These are phyloP conservation scores for Halisarca cf. caerulea DNA, from an alignment of 37 sponge, comb jelly and placozoan genomes.

Conservation along the genomic window DNA sequence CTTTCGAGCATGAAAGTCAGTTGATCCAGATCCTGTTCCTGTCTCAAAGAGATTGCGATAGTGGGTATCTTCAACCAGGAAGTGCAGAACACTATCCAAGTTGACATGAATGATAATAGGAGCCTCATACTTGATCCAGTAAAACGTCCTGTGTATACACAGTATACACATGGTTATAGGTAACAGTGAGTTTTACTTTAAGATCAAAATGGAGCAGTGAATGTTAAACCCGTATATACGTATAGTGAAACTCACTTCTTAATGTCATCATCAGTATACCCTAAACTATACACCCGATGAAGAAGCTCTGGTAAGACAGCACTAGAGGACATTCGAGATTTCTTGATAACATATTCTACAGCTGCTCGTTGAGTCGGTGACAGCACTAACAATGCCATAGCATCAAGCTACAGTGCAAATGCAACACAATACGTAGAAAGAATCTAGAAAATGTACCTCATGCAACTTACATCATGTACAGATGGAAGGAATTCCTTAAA, in stretches of 20 bases:
- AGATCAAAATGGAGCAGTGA: not conserved
- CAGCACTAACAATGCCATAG: slow-evolving; percentile 53
- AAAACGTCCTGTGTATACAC: slow-evolving; percentile 38
- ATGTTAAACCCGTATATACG: not conserved
- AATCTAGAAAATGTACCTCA: too few species aligned
- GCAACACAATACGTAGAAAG: too few species aligned
- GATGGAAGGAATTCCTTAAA: slow-evolving; percentile 73
- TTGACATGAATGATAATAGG: slow-evolving; percentile 80
- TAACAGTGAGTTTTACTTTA: not conserved
- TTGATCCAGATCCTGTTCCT: slow-evolving; percentile 47
- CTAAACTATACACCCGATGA: slow-evolving; percentile 34
- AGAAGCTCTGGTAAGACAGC: slow-evolving; percentile 24
- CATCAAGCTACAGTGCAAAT: slow-evolving; percentile 63
- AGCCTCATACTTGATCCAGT: slow-evolving; percentile 66
- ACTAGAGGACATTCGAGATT: slow-evolving; percentile 36
- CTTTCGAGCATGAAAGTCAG: slow-evolving; percentile 37
- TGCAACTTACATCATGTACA: slow-evolving; percentile 58
- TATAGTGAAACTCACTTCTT: slow-evolving; percentile 27
- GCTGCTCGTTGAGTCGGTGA: slow-evolving; percentile 54
- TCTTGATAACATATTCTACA: slow-evolving; percentile 59
- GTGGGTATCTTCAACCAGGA: slow-evolving; percentile 71
- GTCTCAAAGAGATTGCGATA: slow-evolving; percentile 78
- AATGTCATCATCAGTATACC: slow-evolving; percentile 55
- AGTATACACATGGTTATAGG: not conserved
- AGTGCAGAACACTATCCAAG: slow-evolving; percentile 46